Evolutionary conservation across 2,113 vertebrate species (phyloP).

Genomic region (Acanthisitta chloris): DNA sequence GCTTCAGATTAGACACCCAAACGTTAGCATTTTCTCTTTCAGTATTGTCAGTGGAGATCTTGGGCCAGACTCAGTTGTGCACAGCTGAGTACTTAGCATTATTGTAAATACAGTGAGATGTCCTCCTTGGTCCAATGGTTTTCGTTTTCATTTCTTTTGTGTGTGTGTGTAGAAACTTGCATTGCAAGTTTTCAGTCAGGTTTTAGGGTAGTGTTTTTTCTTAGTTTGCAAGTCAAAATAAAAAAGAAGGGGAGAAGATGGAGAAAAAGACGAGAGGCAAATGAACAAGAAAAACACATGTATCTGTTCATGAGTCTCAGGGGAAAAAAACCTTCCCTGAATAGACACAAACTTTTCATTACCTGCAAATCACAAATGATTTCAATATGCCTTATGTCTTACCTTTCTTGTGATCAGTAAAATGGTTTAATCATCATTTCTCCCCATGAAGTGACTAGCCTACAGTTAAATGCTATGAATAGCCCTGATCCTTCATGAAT

Average conservation of each 20-base stretch:
- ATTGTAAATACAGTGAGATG: background rate
- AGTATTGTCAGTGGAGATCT: background rate
- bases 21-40: background rate
- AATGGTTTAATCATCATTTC: background rate
- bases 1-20: background rate
- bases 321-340: fast-evolving
- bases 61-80: background rate
- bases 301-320: background rate
- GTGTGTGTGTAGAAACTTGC: background rate
- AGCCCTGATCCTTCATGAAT: slow-evolving; percentile 30
- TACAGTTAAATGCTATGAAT: slow-evolving; percentile 26
- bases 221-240: background rate
- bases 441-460: background rate
- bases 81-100: background rate
- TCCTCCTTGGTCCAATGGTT: too few species aligned
- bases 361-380: background rate
- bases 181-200: background rate
- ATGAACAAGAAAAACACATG: background rate
- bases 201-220: background rate
- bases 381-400: background rate
- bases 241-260: background rate
- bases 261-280: background rate
- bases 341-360: background rate
- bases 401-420: background rate
- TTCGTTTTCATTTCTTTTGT: too few species aligned